Evolutionary conservation across 2,797 vertebrate genomes (phyloP), one percentile per base, ranked within the genome.

Genomic region (Leuciscus waleckii): DNA sequence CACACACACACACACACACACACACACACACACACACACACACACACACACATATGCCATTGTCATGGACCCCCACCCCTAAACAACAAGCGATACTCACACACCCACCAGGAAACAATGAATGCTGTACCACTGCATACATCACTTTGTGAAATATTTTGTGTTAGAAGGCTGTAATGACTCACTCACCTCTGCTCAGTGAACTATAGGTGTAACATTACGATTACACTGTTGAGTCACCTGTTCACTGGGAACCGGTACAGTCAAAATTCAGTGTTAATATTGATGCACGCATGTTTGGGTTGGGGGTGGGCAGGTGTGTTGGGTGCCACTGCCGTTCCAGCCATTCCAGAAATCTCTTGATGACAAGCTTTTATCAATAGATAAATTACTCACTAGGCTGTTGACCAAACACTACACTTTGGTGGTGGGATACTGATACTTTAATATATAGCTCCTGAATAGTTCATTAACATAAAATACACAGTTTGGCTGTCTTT

Each of bases 181-280:
- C 39, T 84, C 81, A 86, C 67, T 83, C 7, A 63, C 29, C 83
- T 61, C 32, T 79, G 29, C 37, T 41, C 23, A 16, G n/a, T 73
- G 54, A 86, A 3, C 8, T 79, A n/a, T 17, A 78, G 32, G 67
- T 74, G 26, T 41, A 65, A 77, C 76, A 46, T 39, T 70, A 51
- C n/a, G 51, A 7, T 51, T 76, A 19, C 3, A 37, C 37, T 10
- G 74, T n/a, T 75, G 79, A 82, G 29, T 89, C 82, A 69, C 7
- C 3, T 49, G 29, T 39, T 19, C 21, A 14, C 32, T 56, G 11
- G 14, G 5, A 54, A 54, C 43, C 23, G 7, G n/a, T 61, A 56
- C 23, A 37, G 41, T 74, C 81, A 67, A 76, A 76, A 67, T 37
- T 67, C 26, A 82, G 23, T 49, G 11, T 74, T 49, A 49, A 29